Percentiles rank a stretch among this genome's conserved stretches.
phyloP scores from a whole-genome alignment of 2,797 vertebrate genomes.

The Carcharodon carcharias region DNA sequence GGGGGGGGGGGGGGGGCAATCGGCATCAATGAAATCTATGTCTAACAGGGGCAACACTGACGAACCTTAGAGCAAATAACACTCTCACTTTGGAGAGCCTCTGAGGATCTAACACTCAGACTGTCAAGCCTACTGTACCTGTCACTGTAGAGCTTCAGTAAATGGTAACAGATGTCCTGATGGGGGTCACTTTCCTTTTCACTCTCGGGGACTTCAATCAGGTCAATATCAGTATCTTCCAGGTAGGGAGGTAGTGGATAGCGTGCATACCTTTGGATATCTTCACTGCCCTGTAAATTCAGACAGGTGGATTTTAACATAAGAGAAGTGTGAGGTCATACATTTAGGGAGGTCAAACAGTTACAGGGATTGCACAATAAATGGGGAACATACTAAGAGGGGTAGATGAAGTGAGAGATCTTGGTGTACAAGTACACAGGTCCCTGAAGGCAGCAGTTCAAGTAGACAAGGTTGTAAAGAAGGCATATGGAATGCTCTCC shows the following conservation, averaged over 20 bases:
- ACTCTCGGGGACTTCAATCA: constrained; percentile 51
- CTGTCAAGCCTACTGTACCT: constrained; percentile 56
- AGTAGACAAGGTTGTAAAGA: no score
- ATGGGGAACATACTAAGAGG: no score
- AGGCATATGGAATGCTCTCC: no score
- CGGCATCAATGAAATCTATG: not conserved
- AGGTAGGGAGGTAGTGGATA: constrained; percentile 79
- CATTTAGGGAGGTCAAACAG: no score
- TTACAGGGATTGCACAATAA: no score
- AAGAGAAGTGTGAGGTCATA: no score
- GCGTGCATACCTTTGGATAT: constrained; percentile 70
- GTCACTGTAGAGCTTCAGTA: constrained; percentile 90
- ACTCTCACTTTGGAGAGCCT: not conserved
- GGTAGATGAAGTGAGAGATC: no score
- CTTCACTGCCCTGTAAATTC: constrained; percentile 60
- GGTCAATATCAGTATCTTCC: constrained; percentile 53
- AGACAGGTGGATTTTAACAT: not conserved
- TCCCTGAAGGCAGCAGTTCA: no score
- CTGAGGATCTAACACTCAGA: not conserved
- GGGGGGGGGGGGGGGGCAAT: not conserved
- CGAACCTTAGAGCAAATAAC: not conserved
- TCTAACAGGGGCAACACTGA: not conserved
- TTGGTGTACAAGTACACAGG: no score
- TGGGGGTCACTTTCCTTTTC: constrained; percentile 53
- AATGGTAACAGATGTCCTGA: constrained; percentile 84